A percentile compares a stretch with the other conserved stretches of the same genome.
Conservation (phyloP, 2,113 vertebrate species). For the Cephalophus harveyi region DNA sequence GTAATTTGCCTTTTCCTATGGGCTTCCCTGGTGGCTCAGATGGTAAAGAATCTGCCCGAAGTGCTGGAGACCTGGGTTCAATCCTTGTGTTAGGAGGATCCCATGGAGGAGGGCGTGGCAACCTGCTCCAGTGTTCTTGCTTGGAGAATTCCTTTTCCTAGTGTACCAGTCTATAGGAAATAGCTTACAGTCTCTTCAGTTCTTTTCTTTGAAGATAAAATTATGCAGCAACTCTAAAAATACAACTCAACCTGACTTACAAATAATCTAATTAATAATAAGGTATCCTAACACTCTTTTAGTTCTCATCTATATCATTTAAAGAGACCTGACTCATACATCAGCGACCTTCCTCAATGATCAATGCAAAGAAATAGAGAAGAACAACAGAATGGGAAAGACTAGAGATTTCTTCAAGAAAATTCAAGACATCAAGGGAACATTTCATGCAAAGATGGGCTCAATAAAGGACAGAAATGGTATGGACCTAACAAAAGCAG, state of each 20-base stretch:
- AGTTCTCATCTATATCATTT: background rate
- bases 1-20: background rate
- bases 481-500: too few relatives aligned
- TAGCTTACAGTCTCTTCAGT: background rate
- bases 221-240: background rate
- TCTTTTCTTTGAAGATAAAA: constrained; percentile 7
- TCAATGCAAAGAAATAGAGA: too few relatives aligned
- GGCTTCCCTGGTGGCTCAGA: background rate
- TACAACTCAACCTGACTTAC: background rate
- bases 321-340: background rate
- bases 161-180: background rate
- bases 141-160: background rate
- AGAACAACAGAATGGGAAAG: too few relatives aligned
- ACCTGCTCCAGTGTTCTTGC: too few relatives aligned
- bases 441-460: too few relatives aligned
- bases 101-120: background rate
- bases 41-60: background rate
- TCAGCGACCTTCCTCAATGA: too few relatives aligned
- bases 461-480: too few relatives aligned
- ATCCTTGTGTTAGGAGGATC: background rate
- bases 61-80: background rate
- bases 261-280: background rate
- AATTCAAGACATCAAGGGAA: too few relatives aligned
- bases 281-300: background rate
- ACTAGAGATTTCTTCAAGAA: too few relatives aligned